A percentile compares a stretch with the other conserved stretches of the same genome.
These are phyloP conservation scores for Anthonomus grandis DNA, from an alignment of 1,140 invertebrate genomes.

Conservation along the genomic window DNA sequence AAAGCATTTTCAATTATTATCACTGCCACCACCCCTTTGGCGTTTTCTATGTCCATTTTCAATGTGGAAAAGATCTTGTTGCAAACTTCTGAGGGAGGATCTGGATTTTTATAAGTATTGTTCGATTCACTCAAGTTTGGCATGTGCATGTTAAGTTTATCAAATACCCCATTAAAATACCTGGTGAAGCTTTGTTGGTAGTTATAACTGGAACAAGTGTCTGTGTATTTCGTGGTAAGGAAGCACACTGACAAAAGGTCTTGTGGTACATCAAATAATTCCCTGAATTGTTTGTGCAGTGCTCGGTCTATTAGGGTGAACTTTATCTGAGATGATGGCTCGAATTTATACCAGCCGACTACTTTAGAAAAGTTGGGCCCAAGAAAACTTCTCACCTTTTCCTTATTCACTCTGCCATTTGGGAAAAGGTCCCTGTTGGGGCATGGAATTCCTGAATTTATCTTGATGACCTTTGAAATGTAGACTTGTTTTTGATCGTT, in stretches of 20 bases:
- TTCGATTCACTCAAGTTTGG: constrained; percentile 41
- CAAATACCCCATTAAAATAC: constrained; percentile 31
- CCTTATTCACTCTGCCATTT: constrained; percentile 28
- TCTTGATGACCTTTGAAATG: constrained; percentile 32
- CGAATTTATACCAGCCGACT: constrained; percentile 36
- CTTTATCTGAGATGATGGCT: constrained; percentile 15
- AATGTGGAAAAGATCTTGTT: constrained; percentile 32
- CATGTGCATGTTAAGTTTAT: constrained; percentile 38
- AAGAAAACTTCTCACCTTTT: constrained; percentile 30
- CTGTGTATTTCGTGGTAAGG: constrained; percentile 28
- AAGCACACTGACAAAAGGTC: constrained; percentile 41
- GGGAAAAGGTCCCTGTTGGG: constrained; percentile 28
- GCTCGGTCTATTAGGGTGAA: constrained; percentile 35
- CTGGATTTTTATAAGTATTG: constrained; percentile 37
- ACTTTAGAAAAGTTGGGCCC: constrained; percentile 28
- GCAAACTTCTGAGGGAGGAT: constrained; percentile 31
- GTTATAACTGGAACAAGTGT: constrained; percentile 34
- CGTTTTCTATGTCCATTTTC: constrained; percentile 31
- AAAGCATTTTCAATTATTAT: constrained; percentile 39
- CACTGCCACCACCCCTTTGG: constrained; percentile 33
- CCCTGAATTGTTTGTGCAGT: constrained; percentile 32
- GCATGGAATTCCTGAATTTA: constrained; percentile 36
- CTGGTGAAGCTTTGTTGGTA: constrained; percentile 40
- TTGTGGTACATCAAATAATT: constrained; percentile 26
- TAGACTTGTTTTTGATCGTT: constrained; percentile 36